Conservation (phyloP, 1,140 invertebrate species). For the Bombus huntii region DNA sequence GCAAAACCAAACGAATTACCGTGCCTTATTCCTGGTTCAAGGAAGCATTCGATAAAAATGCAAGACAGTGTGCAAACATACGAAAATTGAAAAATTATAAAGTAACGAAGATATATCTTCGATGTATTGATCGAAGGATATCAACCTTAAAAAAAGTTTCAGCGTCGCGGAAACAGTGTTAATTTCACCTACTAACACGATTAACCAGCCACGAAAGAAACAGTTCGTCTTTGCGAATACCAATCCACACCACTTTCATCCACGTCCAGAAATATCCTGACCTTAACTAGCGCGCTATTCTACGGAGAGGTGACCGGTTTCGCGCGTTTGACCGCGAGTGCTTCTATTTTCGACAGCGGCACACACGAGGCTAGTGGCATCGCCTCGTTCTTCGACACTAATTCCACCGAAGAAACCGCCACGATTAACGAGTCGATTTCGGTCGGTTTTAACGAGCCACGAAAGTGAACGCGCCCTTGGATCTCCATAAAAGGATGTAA, state of each 20-base stretch:
- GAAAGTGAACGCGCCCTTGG: neutral
- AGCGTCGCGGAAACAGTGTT: neutral
- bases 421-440: neutral
- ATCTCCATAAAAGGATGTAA: slow-evolving; percentile 34
- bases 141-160: neutral
- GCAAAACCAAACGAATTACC: too few relatives aligned
- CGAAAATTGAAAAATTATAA: neutral
- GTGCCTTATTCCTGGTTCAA: too few relatives aligned
- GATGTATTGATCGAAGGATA: neutral
- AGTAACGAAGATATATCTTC: neutral
- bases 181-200: slow-evolving; percentile 26
- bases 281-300: slow-evolving; percentile 46
- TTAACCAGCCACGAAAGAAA: neutral
- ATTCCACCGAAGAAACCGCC: neutral
- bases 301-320: neutral
- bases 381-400: slow-evolving; percentile 28
- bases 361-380: slow-evolving; percentile 3
- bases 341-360: slow-evolving; percentile 8
- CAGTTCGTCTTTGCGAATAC: slow-evolving; percentile 11
- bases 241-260: slow-evolving; percentile 33
- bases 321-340: slow-evolving; percentile 31
- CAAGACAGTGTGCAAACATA: neutral
- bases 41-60: neutral
- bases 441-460: neutral
- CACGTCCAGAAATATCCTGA: slow-evolving; percentile 48